A percentile compares a stretch with the other conserved stretches of the same genome.
phyloP scores from a whole-genome alignment of 2,888 invertebrate species.

The Sipha maydis region DNA sequence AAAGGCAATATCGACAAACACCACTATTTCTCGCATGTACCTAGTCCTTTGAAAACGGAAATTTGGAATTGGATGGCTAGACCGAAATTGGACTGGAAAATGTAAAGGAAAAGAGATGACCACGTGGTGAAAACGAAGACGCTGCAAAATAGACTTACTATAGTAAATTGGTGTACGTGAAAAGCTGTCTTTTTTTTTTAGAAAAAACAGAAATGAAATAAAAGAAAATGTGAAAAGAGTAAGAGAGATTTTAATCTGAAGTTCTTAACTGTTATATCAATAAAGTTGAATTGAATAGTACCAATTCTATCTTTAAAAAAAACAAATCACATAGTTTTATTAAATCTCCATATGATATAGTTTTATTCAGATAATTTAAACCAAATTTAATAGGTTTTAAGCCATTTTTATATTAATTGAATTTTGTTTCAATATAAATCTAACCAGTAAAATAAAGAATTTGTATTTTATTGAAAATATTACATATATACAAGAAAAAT shows the following conservation, averaged over 20 bases:
- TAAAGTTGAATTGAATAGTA: constrained; percentile 46
- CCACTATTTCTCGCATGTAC: constrained; percentile 1
- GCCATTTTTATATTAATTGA: not conserved
- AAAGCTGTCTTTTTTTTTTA: constrained; percentile 30
- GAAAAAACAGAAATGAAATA: not conserved
- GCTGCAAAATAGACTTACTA: constrained; percentile 39
- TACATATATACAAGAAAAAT: not conserved
- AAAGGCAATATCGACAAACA: constrained; percentile 35
- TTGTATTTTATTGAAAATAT: not conserved
- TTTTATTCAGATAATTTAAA: not conserved
- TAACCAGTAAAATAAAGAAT: not conserved
- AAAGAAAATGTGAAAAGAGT: constrained; percentile 24
- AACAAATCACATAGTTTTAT: not conserved
- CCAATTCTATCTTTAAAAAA: not conserved
- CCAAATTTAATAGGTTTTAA: not conserved
- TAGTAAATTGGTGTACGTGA: constrained; percentile 53
- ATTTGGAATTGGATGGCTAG: constrained; percentile 35
- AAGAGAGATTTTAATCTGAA: constrained; percentile 40
- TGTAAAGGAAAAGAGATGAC: constrained; percentile 33
- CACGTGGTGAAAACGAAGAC: constrained; percentile 35
- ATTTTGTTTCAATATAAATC: not conserved
- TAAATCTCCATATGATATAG: not conserved
- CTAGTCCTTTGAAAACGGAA: constrained; percentile 28
- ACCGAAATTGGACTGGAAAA: constrained; percentile 40
- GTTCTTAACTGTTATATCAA: not conserved